Base-by-base conservation (phyloP, 2,797 vertebrate genomes). In the Sebastes wilsoni region DNA sequence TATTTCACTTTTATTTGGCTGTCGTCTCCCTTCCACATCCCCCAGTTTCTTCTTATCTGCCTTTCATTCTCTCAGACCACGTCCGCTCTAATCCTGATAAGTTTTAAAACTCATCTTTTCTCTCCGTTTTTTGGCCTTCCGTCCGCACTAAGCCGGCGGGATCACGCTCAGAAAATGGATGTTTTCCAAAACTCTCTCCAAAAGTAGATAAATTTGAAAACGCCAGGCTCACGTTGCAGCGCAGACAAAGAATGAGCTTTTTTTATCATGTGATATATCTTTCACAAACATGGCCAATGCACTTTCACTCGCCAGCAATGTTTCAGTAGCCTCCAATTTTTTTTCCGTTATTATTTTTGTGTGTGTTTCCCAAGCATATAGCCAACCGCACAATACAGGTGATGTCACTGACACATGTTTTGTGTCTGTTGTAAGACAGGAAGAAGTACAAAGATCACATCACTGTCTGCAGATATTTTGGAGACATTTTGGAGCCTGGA, bases 261-360 rank as follows among this genome's bases (percentile, higher is more conserved):
- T 42, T 23, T 87, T 79, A 91, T 92, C 82, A 74, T 73, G 85
- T 81, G 83, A 91, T 88, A 88, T 81, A 91, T 91, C 87, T 89
- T 83, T 81, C 52, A 20, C 66, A 89, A 84, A 85, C 75, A 83
- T 58, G 66, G 87, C 88, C 85, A 88, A 69, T 68, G 76, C 66
- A 73, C 78, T 77, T 80, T 80, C 23, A 2, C 81, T 88, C 76
- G 88, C 84, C 86, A 88, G 74, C 28, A 27, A 71, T 72, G 83
- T 85, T 85, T 84, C 74, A 67, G 56, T 16, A 67, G 69, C 71
- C 66, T 81, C 70, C 23, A 83, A 68, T 42, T 42, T 60, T 72
- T 83, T 72, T 75, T 64, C 27, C 30, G 3, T 62, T 18, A 13
- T 46, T 14, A 28, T 32, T 72, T 49, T 70, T 30, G 3, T 27